These are phyloP conservation scores for Propithecus perrieri DNA, from an alignment of 2,797 vertebrate genomes.

Conservation along the genomic window DNA sequence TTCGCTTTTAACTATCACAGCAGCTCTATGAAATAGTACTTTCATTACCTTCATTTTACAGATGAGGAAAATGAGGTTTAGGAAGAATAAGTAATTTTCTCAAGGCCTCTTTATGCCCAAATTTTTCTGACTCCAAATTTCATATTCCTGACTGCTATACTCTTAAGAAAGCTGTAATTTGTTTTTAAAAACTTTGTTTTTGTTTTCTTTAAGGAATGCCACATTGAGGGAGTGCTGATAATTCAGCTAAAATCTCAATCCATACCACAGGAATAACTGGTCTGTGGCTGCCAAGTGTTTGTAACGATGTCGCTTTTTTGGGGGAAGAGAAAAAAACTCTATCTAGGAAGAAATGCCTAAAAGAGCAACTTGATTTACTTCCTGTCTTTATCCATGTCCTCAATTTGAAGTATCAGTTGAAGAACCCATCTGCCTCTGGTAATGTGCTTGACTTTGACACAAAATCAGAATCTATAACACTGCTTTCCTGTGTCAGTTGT, in stretches of 20 bases:
- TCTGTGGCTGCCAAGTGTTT: not conserved
- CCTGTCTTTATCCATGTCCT: slow-evolving; percentile 44
- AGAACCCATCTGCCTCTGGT: slow-evolving; percentile 32
- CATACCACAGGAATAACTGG: not conserved
- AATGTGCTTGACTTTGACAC: slow-evolving; percentile 29
- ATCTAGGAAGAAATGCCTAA: slow-evolving; percentile 55
- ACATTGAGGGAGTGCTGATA: not conserved
- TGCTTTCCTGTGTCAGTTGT: slow-evolving; percentile 26
- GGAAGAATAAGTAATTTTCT: slow-evolving; percentile 44
- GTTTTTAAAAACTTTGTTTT: not conserved
- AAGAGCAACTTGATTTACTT: slow-evolving; percentile 53
- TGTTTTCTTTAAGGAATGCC: slow-evolving; percentile 31
- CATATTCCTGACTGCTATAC: not conserved
- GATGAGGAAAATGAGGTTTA: slow-evolving; percentile 54
- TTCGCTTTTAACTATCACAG: slow-evolving; percentile 8
- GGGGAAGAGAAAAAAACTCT: not conserved
- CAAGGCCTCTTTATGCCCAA: not conserved
- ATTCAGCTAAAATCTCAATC: slow-evolving; percentile 32
- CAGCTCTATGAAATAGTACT: slow-evolving; percentile 51
- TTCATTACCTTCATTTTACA: slow-evolving; percentile 33
- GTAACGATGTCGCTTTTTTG: not conserved
- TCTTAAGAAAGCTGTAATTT: slow-evolving; percentile 44
- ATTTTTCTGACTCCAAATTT: slow-evolving; percentile 45
- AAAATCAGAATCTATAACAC: slow-evolving; percentile 38
- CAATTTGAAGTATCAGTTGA: slow-evolving; percentile 54